phyloP scores from a whole-genome alignment of 2,113 vertebrate species.

The Tragelaphus strepsiceros region DNA sequence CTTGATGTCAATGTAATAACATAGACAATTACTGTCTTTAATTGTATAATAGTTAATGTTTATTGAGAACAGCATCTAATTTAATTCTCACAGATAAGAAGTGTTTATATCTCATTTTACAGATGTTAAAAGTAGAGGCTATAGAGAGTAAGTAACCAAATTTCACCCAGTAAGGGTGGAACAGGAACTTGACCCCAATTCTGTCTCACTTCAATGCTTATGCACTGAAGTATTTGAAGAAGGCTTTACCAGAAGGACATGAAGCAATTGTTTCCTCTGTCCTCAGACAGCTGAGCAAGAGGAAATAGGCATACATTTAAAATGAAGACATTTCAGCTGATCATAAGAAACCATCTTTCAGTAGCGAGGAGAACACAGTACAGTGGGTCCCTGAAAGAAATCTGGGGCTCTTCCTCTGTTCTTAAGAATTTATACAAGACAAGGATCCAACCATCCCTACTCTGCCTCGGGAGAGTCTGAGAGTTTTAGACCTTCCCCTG shows the following conservation, averaged over 20 bases:
- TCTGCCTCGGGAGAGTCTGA: neutral
- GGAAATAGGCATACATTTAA: neutral
- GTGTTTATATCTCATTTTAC: neutral
- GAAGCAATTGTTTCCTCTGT: neutral
- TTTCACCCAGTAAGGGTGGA: neutral
- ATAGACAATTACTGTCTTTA: neutral
- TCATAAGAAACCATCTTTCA: neutral
- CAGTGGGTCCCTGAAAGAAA: neutral
- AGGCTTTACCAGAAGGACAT: neutral
- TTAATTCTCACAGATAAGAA: neutral
- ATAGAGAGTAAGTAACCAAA: neutral
- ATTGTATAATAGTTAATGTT: neutral
- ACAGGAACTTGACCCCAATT: neutral
- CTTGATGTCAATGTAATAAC: neutral
- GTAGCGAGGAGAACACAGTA: neutral
- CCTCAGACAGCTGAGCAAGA: neutral
- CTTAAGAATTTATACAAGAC: neutral
- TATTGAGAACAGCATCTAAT: neutral
- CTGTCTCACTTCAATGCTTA: neutral
- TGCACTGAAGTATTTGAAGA: neutral
- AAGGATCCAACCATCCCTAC: neutral
- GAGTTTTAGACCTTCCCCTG: neutral
- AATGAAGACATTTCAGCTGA: neutral
- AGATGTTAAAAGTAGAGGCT: neutral
- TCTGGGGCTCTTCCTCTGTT: neutral